Conservation (phyloP, 1,140 invertebrate species). For the Drosophila lacteicornis region DNA sequence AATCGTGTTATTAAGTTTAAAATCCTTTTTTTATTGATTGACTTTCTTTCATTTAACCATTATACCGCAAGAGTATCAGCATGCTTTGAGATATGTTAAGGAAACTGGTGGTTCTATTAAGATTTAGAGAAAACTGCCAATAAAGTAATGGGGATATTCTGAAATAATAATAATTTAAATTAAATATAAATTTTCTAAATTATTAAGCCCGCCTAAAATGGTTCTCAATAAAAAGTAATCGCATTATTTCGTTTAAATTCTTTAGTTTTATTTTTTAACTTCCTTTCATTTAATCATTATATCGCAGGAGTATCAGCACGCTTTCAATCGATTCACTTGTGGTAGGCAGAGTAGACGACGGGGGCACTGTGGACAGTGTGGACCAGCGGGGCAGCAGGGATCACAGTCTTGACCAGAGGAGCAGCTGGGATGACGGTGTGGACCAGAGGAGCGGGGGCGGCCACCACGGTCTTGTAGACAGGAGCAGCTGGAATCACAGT, state of each 20-base stretch:
- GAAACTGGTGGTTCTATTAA: too few species aligned
- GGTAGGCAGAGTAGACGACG: conserved; percentile 62
- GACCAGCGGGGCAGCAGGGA: conserved; percentile 53
- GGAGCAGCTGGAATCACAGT: conserved; percentile 57
- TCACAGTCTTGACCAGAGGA: conserved; percentile 54
- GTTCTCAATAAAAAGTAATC: neutral
- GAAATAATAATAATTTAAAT: too few species aligned
- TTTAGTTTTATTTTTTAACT: conserved; percentile 2
- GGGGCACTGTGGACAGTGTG: conserved; percentile 61
- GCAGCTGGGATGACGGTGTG: conserved; percentile 51
- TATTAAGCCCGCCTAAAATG: neutral
- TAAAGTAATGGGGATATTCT: too few species aligned
- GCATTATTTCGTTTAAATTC: neutral
- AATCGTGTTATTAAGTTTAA: too few species aligned
- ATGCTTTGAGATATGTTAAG: too few species aligned
- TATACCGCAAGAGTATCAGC: too few species aligned
- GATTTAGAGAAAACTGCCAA: too few species aligned
- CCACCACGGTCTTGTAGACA: conserved; percentile 28
- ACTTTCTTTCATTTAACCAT: too few species aligned
- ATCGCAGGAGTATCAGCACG: conserved; percentile 14
- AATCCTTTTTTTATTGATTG: too few species aligned
- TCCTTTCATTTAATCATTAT: neutral
- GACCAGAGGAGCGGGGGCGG: conserved; percentile 71
- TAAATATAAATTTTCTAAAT: too few species aligned
- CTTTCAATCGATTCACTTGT: conserved; percentile 60